Percentiles rank a stretch among this genome's conserved stretches.
Conservation (phyloP, 2,113 vertebrate genomes). For the Thalassarche chlororhynchos region DNA sequence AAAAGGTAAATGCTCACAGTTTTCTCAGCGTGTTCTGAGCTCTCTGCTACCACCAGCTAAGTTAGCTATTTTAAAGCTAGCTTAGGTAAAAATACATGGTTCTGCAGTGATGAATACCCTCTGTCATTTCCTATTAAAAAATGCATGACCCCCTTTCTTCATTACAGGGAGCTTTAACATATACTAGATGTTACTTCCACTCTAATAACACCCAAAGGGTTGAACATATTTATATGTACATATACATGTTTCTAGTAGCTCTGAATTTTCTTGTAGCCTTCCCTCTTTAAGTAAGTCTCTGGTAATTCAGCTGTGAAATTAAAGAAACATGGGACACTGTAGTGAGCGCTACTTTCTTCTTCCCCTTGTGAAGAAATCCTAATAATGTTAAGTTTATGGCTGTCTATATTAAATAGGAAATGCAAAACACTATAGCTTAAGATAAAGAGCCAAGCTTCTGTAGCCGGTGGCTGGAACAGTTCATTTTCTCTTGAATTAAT, state of each 20-base stretch:
- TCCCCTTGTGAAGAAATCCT: neutral
- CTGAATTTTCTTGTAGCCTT: neutral
- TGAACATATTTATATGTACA: constrained; percentile 21
- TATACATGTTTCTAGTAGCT: neutral
- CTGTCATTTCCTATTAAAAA: constrained; percentile 26
- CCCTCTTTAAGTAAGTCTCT: neutral
- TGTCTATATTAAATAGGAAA: neutral
- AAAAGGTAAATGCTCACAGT: neutral
- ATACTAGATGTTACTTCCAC: neutral
- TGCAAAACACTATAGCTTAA: neutral
- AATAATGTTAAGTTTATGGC: neutral
- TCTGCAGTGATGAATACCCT: neutral
- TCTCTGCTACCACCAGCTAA: neutral
- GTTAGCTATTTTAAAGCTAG: neutral
- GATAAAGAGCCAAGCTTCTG: neutral
- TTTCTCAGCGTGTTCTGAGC: neutral
- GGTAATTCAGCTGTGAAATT: constrained; percentile 59
- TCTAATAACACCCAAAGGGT: constrained; percentile 18
- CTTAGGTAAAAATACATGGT: neutral
- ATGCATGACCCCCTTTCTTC: neutral
- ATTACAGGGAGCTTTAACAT: neutral
- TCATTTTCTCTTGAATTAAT: neutral
- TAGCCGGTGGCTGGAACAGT: neutral
- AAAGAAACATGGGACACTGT: neutral
- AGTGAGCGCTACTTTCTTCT: neutral